Evolutionary conservation across 2,113 vertebrate species (phyloP).

Genomic region (Pseudorasbora parva): DNA sequence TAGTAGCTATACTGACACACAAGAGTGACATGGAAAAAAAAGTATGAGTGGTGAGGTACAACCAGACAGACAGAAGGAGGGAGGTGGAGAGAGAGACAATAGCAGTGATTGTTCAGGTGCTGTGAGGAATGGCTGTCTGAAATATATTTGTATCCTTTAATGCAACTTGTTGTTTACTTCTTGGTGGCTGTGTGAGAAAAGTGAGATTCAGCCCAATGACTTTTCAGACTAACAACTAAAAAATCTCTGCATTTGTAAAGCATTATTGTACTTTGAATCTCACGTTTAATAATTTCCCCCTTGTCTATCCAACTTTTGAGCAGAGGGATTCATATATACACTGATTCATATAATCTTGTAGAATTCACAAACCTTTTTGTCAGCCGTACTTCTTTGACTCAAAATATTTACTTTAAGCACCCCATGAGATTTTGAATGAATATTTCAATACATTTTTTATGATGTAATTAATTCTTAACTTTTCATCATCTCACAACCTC

Average conservation of each 20-base stretch:
- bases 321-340: neutral
- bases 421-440: neutral
- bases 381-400: neutral
- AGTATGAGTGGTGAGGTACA: neutral
- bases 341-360: neutral
- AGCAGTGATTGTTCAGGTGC: conserved; percentile 53
- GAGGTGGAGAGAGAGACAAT: conserved; percentile 13
- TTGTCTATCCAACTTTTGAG: neutral
- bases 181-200: conserved; percentile 49
- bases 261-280: neutral
- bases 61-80: conserved; percentile 37
- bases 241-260: conserved; percentile 27
- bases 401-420: neutral
- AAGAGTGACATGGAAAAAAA: neutral
- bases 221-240: neutral
- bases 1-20: conserved; percentile 57
- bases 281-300: neutral
- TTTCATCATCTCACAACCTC: too few species aligned
- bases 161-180: conserved; percentile 58
- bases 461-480: too few species aligned
- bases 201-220: conserved; percentile 54
- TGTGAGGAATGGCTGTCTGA: conserved; percentile 57
- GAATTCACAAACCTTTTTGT: neutral
- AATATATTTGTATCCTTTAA: conserved; percentile 64
- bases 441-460: too few species aligned